Base-by-base conservation (phyloP, 1,140 invertebrate species). In the Rhizoglyphus robini region DNA sequence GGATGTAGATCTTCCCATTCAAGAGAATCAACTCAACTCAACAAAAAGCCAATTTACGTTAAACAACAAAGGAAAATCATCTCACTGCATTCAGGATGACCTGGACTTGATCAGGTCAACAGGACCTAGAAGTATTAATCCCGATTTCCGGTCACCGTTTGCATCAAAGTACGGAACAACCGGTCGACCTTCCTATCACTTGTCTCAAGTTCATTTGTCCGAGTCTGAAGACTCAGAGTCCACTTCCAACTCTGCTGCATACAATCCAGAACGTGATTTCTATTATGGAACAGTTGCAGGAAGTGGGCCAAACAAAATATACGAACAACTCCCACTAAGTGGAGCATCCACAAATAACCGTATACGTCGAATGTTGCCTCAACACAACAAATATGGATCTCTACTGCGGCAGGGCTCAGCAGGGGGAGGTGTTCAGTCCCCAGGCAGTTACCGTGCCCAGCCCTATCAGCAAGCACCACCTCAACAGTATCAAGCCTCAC, bases 211-310 rank as follows among this genome's bases (percentile, higher is more conserved):
- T n/a, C 15, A 34, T 46, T 8, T 11, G 13, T 60, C 15, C n/a
- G 58, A 60, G 11, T 15, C 15, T 30, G 58, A 60, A 29, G 58
- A 60, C 29, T 15, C 15, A 13, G 58, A 60, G 13, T 60, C 58
- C 15, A 29, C 58, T 23, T 11, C 27, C 3, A 15, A 15, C 15
- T 60, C 58, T 13, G 27, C 58, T 30, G 58, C 58, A 3, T 60
- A 60, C 27, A 41, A 60, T 29, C 58, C 58, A 13, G 58, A 60
- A 60, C 3, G 58, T 2, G 58, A 60, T 32, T 60, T 60, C 25
- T 60, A 29, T 15, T 60, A 23, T 32, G 27, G 15, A 27, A 8
- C 15, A 1, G 25, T 4, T 23, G 13, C 29, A 2, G 15, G n/a
- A 23, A 46, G 11, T 38, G 2, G 8, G n/a, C 11, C 29, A 3